phyloP scores from a whole-genome alignment of 2,888 invertebrate genomes.

The Neelides folsomi region DNA sequence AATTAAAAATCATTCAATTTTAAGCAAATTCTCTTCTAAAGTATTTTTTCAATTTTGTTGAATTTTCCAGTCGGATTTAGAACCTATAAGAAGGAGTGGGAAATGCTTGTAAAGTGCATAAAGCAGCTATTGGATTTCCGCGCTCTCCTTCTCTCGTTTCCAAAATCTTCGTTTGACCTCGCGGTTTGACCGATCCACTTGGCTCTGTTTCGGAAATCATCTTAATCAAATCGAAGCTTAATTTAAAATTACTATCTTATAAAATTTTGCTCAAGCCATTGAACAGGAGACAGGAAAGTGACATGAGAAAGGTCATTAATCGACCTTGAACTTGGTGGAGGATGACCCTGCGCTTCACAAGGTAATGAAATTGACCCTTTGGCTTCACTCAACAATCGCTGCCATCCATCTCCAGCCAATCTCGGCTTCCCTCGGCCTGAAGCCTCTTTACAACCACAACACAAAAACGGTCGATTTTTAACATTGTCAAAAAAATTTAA shows the following conservation, averaged over 20 bases:
- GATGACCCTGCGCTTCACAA: conserved; percentile 47
- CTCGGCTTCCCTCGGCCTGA: conserved; percentile 39
- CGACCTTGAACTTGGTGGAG: conserved; percentile 46
- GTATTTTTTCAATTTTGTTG: no score
- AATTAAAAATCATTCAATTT: no score
- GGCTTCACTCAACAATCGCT: conserved; percentile 31
- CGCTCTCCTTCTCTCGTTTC: conserved; percentile 31
- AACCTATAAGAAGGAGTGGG: conserved; percentile 65
- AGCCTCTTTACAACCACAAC: conserved; percentile 36
- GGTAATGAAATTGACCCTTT: conserved; percentile 35
- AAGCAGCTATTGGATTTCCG: conserved; percentile 34
- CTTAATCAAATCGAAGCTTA: no score
- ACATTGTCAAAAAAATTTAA: no score
- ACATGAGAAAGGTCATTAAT: neutral
- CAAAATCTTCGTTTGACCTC: conserved; percentile 33
- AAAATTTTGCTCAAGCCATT: neutral
- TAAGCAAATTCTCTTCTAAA: no score
- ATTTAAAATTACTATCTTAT: no score
- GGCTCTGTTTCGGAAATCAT: conserved; percentile 29
- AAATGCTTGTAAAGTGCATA: conserved; percentile 61
- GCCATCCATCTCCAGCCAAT: conserved; percentile 40
- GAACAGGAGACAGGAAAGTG: neutral
- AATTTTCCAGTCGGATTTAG: no score
- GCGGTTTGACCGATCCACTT: conserved; percentile 34
- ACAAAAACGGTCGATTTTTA: neutral